Percentiles rank a stretch among this genome's conserved stretches.
phyloP scores from a whole-genome alignment of 2,113 vertebrate species.

The Andinoacara biseriatus region DNA sequence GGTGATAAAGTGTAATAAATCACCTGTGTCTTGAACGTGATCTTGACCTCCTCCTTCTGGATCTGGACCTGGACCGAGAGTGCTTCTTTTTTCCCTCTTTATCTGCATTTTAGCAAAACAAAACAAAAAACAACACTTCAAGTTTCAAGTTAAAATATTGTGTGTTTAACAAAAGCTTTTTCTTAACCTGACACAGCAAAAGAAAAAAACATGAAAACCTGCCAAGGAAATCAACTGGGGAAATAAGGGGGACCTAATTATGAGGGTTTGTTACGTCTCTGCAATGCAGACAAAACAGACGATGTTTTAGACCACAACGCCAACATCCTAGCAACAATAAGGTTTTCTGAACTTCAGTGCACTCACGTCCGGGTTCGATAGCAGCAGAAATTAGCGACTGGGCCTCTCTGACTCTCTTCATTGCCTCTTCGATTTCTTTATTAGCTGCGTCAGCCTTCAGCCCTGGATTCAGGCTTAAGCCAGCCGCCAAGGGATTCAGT shows the following conservation, averaged over 20 bases:
- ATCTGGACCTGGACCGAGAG: constrained; percentile 89
- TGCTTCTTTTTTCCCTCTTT: constrained; percentile 94
- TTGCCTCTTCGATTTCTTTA: constrained; percentile 98
- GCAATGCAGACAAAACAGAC: neutral
- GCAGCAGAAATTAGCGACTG: constrained; percentile 97
- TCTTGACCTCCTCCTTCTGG: constrained; percentile 89
- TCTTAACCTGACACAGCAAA: neutral
- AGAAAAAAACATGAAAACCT: neutral
- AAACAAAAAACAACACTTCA: neutral
- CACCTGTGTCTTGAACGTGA: constrained; percentile 95
- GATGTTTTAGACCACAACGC: neutral
- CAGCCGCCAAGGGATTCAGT: constrained; percentile 92
- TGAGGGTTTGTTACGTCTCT: neutral
- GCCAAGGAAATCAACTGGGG: neutral
- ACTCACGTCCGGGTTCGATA: constrained; percentile 92
- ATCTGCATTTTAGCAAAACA: constrained; percentile 71
- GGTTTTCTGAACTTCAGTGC: neutral
- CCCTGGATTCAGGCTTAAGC: constrained; percentile 88
- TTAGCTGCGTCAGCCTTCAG: constrained; percentile 93
- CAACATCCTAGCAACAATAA: neutral
- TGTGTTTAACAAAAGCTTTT: neutral
- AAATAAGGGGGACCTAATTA: neutral
- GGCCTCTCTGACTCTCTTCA: constrained; percentile 97
- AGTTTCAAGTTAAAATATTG: neutral
- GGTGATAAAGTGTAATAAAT: neutral